Percentiles rank a stretch among this genome's conserved stretches.
Conservation (phyloP, 2,888 invertebrate species). For the Orchesella flavescens region DNA sequence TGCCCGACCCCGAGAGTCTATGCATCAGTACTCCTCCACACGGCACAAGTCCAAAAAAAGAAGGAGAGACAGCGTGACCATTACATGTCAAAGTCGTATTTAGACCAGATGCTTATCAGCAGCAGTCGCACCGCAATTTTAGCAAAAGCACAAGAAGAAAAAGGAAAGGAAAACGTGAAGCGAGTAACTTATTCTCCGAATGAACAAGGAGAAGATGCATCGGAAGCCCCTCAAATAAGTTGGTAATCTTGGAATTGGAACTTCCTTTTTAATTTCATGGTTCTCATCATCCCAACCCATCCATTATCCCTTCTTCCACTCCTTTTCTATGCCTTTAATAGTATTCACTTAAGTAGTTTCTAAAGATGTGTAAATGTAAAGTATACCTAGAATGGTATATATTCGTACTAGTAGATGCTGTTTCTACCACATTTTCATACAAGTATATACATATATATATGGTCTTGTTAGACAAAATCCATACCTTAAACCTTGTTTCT, state of each 20-base stretch:
- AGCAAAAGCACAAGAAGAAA: conserved; percentile 8
- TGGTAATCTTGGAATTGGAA: conserved; percentile 67
- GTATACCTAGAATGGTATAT: not conserved
- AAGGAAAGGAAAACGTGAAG: not conserved
- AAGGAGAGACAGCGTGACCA: conserved; percentile 55
- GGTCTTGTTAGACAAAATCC: no score
- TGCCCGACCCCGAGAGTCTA: not conserved
- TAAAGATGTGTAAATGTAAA: conserved; percentile 33
- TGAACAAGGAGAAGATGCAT: conserved; percentile 42
- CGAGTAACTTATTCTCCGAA: conserved; percentile 3
- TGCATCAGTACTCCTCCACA: not conserved
- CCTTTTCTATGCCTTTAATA: conserved; percentile 41
- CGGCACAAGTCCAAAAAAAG: conserved; percentile 48
- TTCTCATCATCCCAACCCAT: conserved; percentile 66
- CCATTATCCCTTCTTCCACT: conserved; percentile 60
- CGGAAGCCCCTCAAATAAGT: conserved; percentile 63
- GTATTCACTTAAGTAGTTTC: conserved; percentile 19
- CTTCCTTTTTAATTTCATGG: conserved; percentile 71
- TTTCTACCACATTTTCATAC: no score
- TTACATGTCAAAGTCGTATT: conserved; percentile 56
- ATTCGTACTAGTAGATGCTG: no score
- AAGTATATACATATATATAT: no score
- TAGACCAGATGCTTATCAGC: conserved; percentile 51
- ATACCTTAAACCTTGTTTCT: no score
- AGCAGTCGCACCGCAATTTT: not conserved